A percentile compares a stretch with the other conserved stretches of the same genome.
Conservation (phyloP, 2,888 invertebrate species). For the Melolontha melolontha region DNA sequence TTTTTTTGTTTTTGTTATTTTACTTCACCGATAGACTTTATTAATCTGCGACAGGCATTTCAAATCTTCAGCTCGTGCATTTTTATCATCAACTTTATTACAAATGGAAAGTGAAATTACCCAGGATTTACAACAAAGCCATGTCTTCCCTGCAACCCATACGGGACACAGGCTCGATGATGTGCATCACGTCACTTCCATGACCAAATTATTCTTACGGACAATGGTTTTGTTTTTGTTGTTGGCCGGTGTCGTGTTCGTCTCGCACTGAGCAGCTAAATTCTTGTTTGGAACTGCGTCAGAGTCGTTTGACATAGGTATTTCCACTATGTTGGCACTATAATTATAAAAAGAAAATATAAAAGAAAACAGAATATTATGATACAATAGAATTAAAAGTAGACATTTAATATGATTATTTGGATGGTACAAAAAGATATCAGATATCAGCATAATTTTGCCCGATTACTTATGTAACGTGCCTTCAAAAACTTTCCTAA, state of each 20-base stretch:
- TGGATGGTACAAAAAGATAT: no score
- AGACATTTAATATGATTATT: no score
- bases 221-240: constrained; percentile 64
- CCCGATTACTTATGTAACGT: no score
- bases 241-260: constrained; percentile 54
- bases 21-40: constrained; percentile 34
- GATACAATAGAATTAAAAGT: no score
- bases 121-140: constrained; percentile 42
- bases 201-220: constrained; percentile 70
- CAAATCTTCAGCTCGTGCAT: constrained; percentile 49
- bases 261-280: constrained; percentile 55
- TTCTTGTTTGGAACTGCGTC: constrained; percentile 57
- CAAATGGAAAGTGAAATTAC: constrained; percentile 42
- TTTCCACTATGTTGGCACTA: constrained; percentile 66
- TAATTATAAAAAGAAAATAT: constrained; percentile 46
- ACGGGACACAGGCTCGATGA: constrained; percentile 54
- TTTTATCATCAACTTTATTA: constrained; percentile 45
- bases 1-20: neutral
- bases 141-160: constrained; percentile 44
- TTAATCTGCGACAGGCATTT: constrained; percentile 50
- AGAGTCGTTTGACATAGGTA: constrained; percentile 61
- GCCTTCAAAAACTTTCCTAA: no score
- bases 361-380: no score
- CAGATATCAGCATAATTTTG: no score
- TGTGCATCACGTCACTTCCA: constrained; percentile 74